phyloP scores from a whole-genome alignment of 2,113 vertebrate species.

The Reinhardtius hippoglossoides region DNA sequence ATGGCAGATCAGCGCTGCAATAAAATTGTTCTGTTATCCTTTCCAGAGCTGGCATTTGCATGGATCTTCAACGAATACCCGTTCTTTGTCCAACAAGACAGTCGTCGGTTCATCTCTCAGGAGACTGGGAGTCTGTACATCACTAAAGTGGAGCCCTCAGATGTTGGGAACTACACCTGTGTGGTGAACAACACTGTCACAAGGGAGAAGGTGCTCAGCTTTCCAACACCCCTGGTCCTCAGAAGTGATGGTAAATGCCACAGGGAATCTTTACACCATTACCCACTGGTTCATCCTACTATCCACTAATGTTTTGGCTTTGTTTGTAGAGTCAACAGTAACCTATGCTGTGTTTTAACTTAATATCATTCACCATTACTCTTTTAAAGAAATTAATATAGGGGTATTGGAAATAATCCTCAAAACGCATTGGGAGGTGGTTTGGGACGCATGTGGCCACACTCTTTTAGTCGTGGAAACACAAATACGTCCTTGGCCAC shows the following conservation, averaged over 20 bases:
- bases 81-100: constrained; percentile 91
- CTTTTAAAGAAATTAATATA: too few species aligned
- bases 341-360: too few species aligned
- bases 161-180: constrained; percentile 95
- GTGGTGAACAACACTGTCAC: constrained; percentile 88
- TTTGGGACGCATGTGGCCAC: too few species aligned
- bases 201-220: constrained; percentile 86
- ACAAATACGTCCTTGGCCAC: too few species aligned
- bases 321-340: too few species aligned
- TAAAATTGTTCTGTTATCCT: constrained; percentile 13
- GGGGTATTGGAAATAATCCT: too few species aligned
- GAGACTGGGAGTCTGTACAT: constrained; percentile 95
- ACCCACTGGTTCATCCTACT: neutral
- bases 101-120: constrained; percentile 92
- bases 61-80: constrained; percentile 97
- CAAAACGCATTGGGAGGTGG: too few species aligned
- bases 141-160: constrained; percentile 91
- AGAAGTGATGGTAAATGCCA: constrained; percentile 88
- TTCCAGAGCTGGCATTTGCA: constrained; percentile 88
- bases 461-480: too few species aligned
- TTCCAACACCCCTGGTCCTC: constrained; percentile 90
- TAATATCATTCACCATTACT: too few species aligned
- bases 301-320: neutral
- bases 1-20: neutral
- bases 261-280: neutral